These are phyloP conservation scores for Noturus placidus DNA, from an alignment of 2,113 vertebrate genomes.

Conservation along the genomic window DNA sequence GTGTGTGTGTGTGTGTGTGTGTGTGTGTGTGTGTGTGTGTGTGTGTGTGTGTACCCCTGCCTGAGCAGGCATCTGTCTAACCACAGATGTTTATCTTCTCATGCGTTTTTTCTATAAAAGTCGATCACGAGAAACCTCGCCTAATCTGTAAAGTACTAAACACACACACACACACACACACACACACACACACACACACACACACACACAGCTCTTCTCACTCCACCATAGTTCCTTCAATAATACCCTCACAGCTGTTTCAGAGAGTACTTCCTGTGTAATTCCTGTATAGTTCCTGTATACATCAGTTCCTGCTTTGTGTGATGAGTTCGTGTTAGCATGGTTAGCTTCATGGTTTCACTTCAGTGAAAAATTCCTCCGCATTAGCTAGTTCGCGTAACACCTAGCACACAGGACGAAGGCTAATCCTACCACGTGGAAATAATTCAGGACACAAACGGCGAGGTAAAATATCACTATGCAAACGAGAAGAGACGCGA, in stretches of 20 bases:
- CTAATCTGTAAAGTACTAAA: not conserved
- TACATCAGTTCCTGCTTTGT: not conserved
- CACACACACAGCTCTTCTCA: not conserved
- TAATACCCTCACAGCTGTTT: not conserved
- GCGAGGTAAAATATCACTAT: not conserved
- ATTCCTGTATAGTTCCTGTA: not conserved
- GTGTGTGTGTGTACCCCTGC: constrained; percentile 12
- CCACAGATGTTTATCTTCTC: constrained; percentile 35
- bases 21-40: constrained; percentile 6
- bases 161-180: not conserved
- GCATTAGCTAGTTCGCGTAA: not conserved
- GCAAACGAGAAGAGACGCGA: not conserved
- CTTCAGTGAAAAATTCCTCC: not conserved
- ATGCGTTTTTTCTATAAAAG: constrained; percentile 8
- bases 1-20: not conserved
- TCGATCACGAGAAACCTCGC: not conserved
- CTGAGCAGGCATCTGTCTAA: constrained; percentile 28
- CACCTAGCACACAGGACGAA: not conserved
- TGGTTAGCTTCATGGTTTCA: not conserved
- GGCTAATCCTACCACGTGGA: not conserved
- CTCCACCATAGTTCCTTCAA: not conserved
- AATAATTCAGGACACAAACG: not conserved
- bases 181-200: not conserved
- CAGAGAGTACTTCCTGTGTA: not conserved
- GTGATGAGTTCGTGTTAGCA: not conserved